Conservation (phyloP, 2,113 vertebrate species). For the Channa maculata region DNA sequence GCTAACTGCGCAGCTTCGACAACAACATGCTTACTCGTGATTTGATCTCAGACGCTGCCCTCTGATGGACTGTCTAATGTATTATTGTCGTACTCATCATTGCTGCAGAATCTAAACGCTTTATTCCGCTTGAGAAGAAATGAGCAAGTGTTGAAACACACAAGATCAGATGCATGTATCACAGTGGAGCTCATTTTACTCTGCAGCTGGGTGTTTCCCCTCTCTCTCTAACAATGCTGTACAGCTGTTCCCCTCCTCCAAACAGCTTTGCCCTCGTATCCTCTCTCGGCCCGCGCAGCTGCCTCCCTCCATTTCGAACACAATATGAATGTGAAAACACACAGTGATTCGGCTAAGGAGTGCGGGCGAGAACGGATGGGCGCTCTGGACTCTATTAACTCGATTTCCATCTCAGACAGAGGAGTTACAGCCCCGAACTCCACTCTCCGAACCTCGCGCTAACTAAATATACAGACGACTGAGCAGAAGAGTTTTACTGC, state of each 20-base stretch:
- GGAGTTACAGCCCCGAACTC: constrained; percentile 3
- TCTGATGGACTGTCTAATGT: neutral
- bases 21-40: neutral
- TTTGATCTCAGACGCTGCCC: neutral
- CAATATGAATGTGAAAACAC: constrained; percentile 50
- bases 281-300: constrained; percentile 6
- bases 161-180: constrained; percentile 18
- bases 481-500: neutral
- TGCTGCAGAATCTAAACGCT: neutral
- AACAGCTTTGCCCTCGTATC: constrained; percentile 29
- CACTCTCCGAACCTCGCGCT: constrained; percentile 15
- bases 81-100: neutral
- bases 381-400: constrained; percentile 52
- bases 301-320: constrained; percentile 10
- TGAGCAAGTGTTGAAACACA: constrained; percentile 20
- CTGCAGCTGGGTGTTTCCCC: constrained; percentile 39
- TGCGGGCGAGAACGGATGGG: constrained; percentile 6
- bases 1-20: neutral
- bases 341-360: constrained; percentile 31
- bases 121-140: constrained; percentile 35
- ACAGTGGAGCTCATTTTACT: neutral
- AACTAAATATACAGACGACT: neutral
- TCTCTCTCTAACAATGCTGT: constrained; percentile 35
- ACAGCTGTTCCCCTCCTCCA: constrained; percentile 55
- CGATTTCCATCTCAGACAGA: constrained; percentile 38